Evolutionary conservation across 2,797 vertebrate genomes (phyloP), one percentile per base, ranked within the genome.

Genomic region (Sebastes taczanowskii): DNA sequence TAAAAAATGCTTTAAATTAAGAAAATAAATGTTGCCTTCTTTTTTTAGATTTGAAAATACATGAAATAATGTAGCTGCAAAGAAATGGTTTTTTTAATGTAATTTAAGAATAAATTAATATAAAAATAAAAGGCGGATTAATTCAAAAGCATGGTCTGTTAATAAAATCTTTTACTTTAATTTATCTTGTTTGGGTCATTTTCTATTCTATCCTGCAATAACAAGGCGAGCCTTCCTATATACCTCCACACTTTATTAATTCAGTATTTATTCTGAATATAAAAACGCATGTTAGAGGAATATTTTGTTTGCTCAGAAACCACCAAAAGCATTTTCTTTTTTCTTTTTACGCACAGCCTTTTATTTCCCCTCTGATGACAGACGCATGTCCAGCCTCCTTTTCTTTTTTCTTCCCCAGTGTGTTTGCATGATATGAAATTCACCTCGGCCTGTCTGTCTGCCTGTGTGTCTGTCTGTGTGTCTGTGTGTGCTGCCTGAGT

Each of bases 401-500:
- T 60, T 27, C n/a, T 9, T 9, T 11, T 61, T 35, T 70, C 11
- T 30, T 52, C 4, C 11, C 5, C 63, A 52, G n/a, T 35, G 58
- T 34, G 49, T 78, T 76, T 86, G 70, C 71, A 35, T 85, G 67
- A 84, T 82, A 46, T 74, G 81, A 82, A 82, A 88, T 77, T 11
- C 74, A 60, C 68, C 62, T 64, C 78, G 71, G 83, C 77, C 82
- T 85, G 80, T 59, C 18, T 52, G 49, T 52, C 18, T n/a, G 46
- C 7, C 18, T 52, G 46, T 7, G 2, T 46, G 42, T 46, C 14
- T 46, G 42, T 7, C 14, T 1, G 42, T 46, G 0, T 46, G 42
- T 46, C 16, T 46, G 16, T 46, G 42, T 46, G 42, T 60, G 76
- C 86, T 84, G 85, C 83, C 67, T 90, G 84, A 87, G 30, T 89